phyloP scores from a whole-genome alignment of 2,797 vertebrate species.

The Eutrigla gurnardus region DNA sequence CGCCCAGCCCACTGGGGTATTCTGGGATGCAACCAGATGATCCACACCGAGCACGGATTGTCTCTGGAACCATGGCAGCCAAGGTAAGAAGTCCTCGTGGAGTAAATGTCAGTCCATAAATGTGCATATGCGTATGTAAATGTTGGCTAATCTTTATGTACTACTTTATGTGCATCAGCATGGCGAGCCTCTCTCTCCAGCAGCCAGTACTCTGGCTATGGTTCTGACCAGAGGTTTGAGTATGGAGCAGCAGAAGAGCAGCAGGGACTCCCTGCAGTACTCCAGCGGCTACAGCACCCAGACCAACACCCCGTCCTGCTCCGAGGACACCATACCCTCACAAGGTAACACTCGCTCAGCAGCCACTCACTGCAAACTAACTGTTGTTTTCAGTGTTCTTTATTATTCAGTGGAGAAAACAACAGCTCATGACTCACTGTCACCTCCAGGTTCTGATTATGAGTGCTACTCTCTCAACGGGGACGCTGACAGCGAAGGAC shows the following conservation, averaged over 20 bases:
- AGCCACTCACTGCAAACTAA: constrained; percentile 12
- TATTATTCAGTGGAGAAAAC: constrained; percentile 3
- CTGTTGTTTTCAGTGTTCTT: constrained; percentile 19
- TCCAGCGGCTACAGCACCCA: constrained; percentile 98
- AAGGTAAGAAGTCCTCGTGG: constrained; percentile 83
- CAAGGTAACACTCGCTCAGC: constrained; percentile 86
- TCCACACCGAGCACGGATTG: constrained; percentile 84
- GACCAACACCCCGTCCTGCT: constrained; percentile 97
- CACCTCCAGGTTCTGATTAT: constrained; percentile 91
- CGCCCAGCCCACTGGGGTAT: constrained; percentile 79
- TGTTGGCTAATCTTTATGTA: constrained; percentile 52
- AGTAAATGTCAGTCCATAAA: not conserved
- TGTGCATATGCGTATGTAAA: constrained; percentile 9
- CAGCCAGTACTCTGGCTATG: constrained; percentile 95
- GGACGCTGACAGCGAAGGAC: constrained; percentile 88
- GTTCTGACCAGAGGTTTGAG: constrained; percentile 96
- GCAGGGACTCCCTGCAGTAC: constrained; percentile 96
- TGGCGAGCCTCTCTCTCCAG: constrained; percentile 91
- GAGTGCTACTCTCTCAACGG: constrained; percentile 98
- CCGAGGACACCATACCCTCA: constrained; percentile 97
- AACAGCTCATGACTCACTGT: constrained; percentile 30
- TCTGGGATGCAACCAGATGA: constrained; percentile 84
- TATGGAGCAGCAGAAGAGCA: constrained; percentile 98
- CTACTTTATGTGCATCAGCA: constrained; percentile 81
- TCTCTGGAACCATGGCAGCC: constrained; percentile 85